phyloP scores from a whole-genome alignment of 2,888 invertebrate genomes.

The Coleophora deauratella region DNA sequence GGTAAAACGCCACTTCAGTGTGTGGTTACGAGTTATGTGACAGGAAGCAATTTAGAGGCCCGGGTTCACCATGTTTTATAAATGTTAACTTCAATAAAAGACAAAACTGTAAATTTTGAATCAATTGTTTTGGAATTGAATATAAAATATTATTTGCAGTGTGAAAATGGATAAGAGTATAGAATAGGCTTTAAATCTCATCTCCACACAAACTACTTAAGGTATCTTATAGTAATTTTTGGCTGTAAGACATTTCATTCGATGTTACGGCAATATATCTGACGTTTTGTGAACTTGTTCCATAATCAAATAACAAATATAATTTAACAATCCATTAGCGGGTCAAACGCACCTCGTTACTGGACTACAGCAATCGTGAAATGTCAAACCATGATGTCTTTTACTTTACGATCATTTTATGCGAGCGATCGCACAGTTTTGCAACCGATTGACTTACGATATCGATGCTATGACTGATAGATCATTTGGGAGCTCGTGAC shows the following conservation, averaged over 20 bases:
- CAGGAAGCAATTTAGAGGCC: background rate
- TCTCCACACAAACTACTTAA: too few relatives aligned
- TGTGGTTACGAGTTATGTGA: background rate
- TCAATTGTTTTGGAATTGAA: too few relatives aligned
- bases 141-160: too few relatives aligned
- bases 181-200: too few relatives aligned
- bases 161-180: too few relatives aligned
- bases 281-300: too few relatives aligned
- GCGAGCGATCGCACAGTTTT: background rate
- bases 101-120: too few relatives aligned
- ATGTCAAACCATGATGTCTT: conserved; percentile 14
- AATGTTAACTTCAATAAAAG: too few relatives aligned
- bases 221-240: too few relatives aligned
- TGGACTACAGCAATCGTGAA: conserved; percentile 19
- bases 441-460: background rate
- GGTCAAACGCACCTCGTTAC: conserved; percentile 15
- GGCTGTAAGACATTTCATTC: too few relatives aligned
- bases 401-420: background rate
- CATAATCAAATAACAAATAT: background rate
- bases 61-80: too few relatives aligned
- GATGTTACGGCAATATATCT: too few relatives aligned
- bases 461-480: background rate
- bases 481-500: background rate
- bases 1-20: background rate
- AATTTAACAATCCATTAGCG: conserved; percentile 9